These are phyloP conservation scores for Halocynthia aurantium DNA, from an alignment of 23 tunicate genomes.

Conservation along the genomic window DNA sequence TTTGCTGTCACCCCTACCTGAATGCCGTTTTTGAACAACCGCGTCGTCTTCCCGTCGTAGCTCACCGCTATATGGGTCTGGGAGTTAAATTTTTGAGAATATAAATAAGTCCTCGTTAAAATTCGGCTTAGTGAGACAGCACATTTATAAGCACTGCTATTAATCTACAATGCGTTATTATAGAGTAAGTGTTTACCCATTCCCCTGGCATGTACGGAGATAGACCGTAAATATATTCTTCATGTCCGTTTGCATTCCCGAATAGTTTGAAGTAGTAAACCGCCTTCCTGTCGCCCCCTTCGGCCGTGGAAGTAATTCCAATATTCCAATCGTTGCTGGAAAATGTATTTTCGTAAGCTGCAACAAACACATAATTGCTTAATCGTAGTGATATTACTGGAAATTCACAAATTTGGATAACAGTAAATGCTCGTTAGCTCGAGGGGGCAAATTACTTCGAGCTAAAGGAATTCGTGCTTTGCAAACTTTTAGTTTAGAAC, in stretches of 20 bases:
- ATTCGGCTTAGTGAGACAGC: too few relatives aligned
- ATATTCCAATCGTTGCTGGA: not conserved
- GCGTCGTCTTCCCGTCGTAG: not conserved
- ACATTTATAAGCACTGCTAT: too few relatives aligned
- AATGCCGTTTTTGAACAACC: constrained; percentile 4
- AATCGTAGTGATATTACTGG: too few relatives aligned
- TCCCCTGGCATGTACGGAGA: constrained; percentile 1
- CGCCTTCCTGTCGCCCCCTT: not conserved
- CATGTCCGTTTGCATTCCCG: not conserved
- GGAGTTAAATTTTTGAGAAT: not conserved
- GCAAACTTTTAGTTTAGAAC: too few relatives aligned
- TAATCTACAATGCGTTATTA: too few relatives aligned
- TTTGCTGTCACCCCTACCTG: constrained; percentile 7
- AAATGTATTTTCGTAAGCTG: too few relatives aligned
- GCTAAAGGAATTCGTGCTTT: too few relatives aligned
- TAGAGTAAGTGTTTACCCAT: constrained; percentile 10
- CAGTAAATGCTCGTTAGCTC: too few relatives aligned
- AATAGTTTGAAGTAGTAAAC: not conserved
- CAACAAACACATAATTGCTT: too few relatives aligned
- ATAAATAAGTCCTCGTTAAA: too few relatives aligned
- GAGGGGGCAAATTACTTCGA: too few relatives aligned
- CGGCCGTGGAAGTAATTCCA: not conserved
- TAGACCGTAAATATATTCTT: not conserved
- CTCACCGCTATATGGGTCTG: constrained; percentile 8
- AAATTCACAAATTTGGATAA: too few relatives aligned